A percentile compares a stretch with the other conserved stretches of the same genome.
Evolutionary conservation across 2,113 vertebrate genomes (phyloP).

Genomic region (Anthoscopus minutus): DNA sequence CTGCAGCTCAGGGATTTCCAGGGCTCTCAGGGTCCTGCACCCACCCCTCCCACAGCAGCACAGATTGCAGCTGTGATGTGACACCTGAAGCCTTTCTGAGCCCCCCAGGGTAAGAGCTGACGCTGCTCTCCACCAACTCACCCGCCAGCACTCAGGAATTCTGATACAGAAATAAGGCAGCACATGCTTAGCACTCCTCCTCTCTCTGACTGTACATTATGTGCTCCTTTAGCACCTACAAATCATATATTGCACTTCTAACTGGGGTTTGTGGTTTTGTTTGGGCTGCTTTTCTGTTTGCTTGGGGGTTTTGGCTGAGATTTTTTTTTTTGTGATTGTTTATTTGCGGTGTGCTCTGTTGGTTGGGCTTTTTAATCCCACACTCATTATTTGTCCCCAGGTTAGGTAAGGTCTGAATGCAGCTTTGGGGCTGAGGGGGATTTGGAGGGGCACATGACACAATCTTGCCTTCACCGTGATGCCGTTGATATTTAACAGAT

Average conservation of each 20-base stretch:
- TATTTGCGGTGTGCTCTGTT: neutral
- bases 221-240: neutral
- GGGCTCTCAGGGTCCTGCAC: neutral
- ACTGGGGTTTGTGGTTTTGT: too few relatives aligned
- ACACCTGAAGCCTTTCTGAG: neutral
- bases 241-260: neutral
- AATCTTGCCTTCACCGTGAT: neutral
- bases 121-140: neutral
- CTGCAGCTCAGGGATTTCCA: neutral
- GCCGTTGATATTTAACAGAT: neutral
- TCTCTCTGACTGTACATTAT: neutral
- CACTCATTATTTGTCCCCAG: neutral
- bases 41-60: rapidly evolving
- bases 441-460: neutral
- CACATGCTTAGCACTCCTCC: neutral
- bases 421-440: neutral
- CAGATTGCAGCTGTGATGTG: rapidly evolving
- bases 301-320: neutral
- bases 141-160: neutral
- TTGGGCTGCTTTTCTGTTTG: neutral
- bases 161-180: neutral
- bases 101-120: neutral
- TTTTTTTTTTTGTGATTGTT: neutral
- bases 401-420: neutral
- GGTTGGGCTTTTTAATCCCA: neutral